These are phyloP conservation scores for Drosophila trichaetosa DNA, from an alignment of 2,888 invertebrate species.

Conservation along the genomic window DNA sequence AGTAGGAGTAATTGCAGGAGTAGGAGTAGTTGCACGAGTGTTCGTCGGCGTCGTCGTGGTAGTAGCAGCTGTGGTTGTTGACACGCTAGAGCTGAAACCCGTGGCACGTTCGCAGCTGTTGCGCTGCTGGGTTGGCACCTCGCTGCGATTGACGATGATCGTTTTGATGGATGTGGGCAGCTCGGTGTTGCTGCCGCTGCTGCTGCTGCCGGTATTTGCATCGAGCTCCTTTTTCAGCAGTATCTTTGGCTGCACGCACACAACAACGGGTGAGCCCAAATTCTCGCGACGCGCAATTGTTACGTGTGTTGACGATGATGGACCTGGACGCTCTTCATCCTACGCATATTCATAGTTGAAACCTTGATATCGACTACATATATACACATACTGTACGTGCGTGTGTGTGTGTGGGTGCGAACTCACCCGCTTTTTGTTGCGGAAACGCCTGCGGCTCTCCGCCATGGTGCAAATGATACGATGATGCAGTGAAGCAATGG, in stretches of 20 bases:
- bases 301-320: slow-evolving; percentile 70
- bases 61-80: not conserved
- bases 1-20: not conserved
- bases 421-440: slow-evolving; percentile 73
- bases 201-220: slow-evolving; percentile 25
- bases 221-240: slow-evolving; percentile 78
- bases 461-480: slow-evolving; percentile 62
- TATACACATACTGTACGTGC: not conserved
- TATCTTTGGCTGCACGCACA: slow-evolving; percentile 82
- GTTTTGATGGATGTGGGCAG: slow-evolving; percentile 68
- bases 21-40: not conserved
- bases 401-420: not conserved
- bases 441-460: slow-evolving; percentile 78
- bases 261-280: slow-evolving; percentile 33
- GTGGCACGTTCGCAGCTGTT: slow-evolving; percentile 33
- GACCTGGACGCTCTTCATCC: slow-evolving; percentile 60
- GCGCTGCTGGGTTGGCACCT: slow-evolving; percentile 9
- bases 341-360: slow-evolving; percentile 1
- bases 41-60: not conserved
- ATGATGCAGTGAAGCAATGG: slow-evolving; percentile 21
- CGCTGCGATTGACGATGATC: slow-evolving; percentile 77
- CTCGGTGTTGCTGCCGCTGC: slow-evolving; percentile 41
- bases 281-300: slow-evolving; percentile 79
- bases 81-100: not conserved
- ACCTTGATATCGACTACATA: not conserved